Percentiles rank a stretch among this genome's conserved stretches.
Conservation (phyloP, 2,113 vertebrate species). For the Carollia perspicillata region DNA sequence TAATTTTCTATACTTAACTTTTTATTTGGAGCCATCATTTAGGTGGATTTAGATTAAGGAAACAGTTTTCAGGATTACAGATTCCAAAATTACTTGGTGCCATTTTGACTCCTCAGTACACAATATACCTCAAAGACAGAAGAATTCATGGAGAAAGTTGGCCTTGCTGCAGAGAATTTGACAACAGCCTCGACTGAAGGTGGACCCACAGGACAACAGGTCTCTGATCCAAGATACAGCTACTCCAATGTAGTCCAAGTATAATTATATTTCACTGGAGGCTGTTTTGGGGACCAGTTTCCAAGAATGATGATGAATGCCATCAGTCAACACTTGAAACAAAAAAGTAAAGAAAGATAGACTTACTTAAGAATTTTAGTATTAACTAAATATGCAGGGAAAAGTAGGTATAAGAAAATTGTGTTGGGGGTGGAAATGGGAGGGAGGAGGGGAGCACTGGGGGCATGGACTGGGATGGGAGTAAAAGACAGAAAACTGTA, state of each 20-base stretch:
- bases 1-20: background rate
- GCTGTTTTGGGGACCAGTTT: background rate
- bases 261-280: background rate
- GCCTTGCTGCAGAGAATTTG: conserved; percentile 1
- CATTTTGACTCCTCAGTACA: background rate
- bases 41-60: conserved; percentile 7
- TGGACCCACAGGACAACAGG: background rate
- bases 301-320: background rate
- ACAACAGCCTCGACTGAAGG: background rate
- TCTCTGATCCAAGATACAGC: background rate
- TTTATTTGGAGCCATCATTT: background rate
- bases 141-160: background rate
- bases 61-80: background rate
- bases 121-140: background rate
- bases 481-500: too few relatives aligned
- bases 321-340: background rate
- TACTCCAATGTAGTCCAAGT: background rate
- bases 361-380: background rate
- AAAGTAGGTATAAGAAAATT: background rate
- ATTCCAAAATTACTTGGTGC: conserved; percentile 7
- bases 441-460: too few relatives aligned
- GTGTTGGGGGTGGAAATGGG: too few relatives aligned
- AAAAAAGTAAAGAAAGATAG: background rate
- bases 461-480: too few relatives aligned
- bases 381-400: background rate